Evolutionary conservation across 2,888 invertebrate species (phyloP).

Genomic region (Suillia variegata): DNA sequence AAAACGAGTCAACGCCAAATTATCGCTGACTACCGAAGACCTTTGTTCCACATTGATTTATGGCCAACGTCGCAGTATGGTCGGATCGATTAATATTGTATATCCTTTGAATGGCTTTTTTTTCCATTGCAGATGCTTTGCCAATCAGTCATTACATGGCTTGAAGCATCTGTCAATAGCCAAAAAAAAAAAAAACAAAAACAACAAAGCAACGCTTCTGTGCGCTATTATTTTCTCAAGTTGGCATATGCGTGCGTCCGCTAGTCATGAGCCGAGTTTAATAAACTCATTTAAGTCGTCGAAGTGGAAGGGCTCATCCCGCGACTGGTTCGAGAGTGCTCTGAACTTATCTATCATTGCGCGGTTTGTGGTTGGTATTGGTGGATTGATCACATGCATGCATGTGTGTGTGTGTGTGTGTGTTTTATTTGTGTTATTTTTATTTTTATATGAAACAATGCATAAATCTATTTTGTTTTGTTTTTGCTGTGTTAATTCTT

Average conservation of each 20-base stretch:
- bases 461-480: neutral
- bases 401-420: no score
- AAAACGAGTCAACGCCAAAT: no score
- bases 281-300: neutral
- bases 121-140: no score
- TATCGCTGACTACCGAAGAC: no score
- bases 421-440: neutral
- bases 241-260: no score
- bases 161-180: neutral
- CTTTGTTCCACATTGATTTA: no score
- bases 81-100: neutral
- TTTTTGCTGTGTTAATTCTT: no score
- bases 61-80: neutral
- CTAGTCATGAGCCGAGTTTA: neutral
- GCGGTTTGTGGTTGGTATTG: neutral
- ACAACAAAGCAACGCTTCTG: no score
- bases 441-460: neutral
- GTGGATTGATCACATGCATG: constrained; percentile 5
- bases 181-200: no score
- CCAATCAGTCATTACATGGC: neutral
- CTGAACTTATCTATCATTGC: constrained; percentile 14
- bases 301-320: no score
- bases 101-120: neutral
- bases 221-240: no score
- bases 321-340: no score